Evolutionary conservation across 2,888 invertebrate genomes (phyloP).

Genomic region (Tipula unca): DNA sequence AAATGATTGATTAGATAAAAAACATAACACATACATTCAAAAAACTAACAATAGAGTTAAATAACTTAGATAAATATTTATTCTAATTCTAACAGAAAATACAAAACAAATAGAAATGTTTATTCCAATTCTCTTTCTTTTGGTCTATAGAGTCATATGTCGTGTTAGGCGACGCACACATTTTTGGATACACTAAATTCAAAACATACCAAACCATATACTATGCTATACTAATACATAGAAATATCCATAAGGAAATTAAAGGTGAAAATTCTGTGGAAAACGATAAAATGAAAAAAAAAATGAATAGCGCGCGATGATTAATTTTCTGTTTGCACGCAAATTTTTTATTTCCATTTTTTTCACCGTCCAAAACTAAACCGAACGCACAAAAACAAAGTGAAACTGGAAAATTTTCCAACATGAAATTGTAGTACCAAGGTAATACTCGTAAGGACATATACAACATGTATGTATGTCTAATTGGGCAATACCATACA

Average conservation of each 20-base stretch:
- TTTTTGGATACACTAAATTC: neutral
- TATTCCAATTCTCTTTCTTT: neutral
- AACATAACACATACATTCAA: neutral
- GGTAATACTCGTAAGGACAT: no score
- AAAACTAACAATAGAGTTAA: no score
- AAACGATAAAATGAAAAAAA: neutral
- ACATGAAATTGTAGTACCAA: neutral
- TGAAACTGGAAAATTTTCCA: neutral
- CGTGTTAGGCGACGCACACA: neutral
- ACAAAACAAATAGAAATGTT: neutral
- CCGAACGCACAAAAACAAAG: neutral
- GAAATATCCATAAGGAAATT: neutral
- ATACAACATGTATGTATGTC: no score
- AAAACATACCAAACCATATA: neutral
- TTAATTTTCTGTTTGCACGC: neutral
- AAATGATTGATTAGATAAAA: neutral
- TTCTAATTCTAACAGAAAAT: neutral
- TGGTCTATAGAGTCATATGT: no score
- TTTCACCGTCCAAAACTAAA: neutral
- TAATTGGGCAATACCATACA: no score
- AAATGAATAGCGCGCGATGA: neutral
- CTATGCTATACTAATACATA: neutral
- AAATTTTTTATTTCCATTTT: neutral
- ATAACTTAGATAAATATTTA: neutral
- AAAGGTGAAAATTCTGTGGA: neutral